Evolutionary conservation across 2,113 vertebrate species (phyloP).

Genomic region (Pao palembangensis): DNA sequence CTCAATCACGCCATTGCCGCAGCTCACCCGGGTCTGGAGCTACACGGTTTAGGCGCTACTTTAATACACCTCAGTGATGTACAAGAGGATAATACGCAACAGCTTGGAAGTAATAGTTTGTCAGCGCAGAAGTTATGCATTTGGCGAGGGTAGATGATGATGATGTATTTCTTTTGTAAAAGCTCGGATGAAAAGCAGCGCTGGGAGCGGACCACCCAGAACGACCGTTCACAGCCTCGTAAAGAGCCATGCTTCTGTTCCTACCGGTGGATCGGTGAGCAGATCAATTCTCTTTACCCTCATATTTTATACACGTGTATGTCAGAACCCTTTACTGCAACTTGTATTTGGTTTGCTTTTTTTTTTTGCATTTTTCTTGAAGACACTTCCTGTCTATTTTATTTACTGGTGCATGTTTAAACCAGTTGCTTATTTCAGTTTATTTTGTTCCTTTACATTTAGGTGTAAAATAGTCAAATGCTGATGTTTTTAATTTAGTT

Average conservation of each 20-base stretch:
- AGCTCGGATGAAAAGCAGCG: conserved; percentile 5
- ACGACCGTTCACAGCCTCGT: conserved; percentile 6
- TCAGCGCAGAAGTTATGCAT: conserved; percentile 7
- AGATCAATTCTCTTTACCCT: conserved; percentile 1
- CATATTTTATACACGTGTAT: background rate
- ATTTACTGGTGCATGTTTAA: no score
- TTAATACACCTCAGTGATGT: conserved; percentile 19
- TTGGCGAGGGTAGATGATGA: conserved; percentile 26
- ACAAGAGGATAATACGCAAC: conserved; percentile 24
- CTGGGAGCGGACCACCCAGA: conserved; percentile 25
- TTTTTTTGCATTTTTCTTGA: no score
- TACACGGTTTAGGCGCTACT: conserved; percentile 24
- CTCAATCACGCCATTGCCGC: conserved; percentile 6
- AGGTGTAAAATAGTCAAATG: no score
- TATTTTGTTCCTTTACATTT: no score
- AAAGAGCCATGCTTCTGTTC: conserved; percentile 20
- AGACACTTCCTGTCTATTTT: no score
- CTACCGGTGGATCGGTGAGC: conserved; percentile 6
- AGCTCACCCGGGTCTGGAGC: background rate
- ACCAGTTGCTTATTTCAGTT: no score
- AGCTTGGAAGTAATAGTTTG: conserved; percentile 16
- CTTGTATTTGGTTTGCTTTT: no score
- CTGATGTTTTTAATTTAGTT: no score
- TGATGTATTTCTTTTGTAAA: conserved; percentile 3
- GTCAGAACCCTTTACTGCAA: no score